These are phyloP conservation scores for Scyliorhinus canicula DNA, from an alignment of 2,797 vertebrate genomes.

Conservation along the genomic window DNA sequence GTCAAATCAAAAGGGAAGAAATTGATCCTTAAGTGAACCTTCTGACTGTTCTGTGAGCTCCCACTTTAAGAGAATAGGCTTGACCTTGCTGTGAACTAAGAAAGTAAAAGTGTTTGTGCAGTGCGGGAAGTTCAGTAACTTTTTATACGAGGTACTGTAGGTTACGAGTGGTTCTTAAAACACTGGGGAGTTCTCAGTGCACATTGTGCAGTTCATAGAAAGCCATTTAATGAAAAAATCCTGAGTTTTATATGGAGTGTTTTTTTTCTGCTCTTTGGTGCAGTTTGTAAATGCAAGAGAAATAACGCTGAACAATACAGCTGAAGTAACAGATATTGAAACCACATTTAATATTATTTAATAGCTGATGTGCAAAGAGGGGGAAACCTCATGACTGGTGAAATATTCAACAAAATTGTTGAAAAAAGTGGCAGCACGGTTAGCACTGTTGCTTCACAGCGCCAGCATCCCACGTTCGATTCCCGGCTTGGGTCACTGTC, in stretches of 20 bases:
- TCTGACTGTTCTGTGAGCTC: background rate
- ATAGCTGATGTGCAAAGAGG: background rate
- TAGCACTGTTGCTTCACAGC: no score
- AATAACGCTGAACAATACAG: background rate
- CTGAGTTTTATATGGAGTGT: background rate
- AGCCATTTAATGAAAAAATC: background rate
- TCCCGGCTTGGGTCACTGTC: no score
- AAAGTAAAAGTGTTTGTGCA: background rate
- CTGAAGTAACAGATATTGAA: background rate
- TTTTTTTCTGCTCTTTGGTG: background rate
- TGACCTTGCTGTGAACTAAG: constrained; percentile 18
- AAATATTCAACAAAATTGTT: background rate
- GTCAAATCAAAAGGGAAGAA: background rate
- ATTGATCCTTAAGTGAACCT: background rate
- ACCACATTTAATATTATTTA: no score
- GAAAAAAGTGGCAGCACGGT: background rate
- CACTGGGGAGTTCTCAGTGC: background rate
- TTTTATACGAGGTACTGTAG: background rate
- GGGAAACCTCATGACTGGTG: background rate
- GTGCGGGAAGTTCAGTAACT: background rate
- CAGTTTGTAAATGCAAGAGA: background rate
- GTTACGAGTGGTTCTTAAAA: background rate
- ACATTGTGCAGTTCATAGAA: background rate
- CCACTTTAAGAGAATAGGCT: background rate
- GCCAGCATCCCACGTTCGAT: no score